Evolutionary conservation across 2,797 vertebrate genomes (phyloP).

Genomic region (Scleropages formosus): DNA sequence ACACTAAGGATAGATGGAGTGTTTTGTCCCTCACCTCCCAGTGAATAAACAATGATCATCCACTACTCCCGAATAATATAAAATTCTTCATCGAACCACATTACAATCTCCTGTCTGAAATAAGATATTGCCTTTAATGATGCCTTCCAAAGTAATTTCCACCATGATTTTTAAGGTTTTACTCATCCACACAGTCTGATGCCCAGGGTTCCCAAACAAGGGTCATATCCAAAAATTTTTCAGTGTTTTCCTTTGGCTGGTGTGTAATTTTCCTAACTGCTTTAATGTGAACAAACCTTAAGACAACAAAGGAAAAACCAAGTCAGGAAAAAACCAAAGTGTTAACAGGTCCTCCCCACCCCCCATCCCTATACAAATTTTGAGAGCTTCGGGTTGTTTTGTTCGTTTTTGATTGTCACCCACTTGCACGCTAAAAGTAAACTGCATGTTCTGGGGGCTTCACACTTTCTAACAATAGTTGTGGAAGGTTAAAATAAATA

Average conservation of each 20-base stretch:
- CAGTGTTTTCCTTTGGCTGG: too few relatives aligned
- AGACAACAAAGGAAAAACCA: not conserved
- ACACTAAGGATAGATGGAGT: slow-evolving; percentile 12
- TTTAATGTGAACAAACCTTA: too few relatives aligned
- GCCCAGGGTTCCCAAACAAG: not conserved
- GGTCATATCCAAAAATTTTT: too few relatives aligned
- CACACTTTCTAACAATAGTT: not conserved
- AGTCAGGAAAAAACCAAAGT: not conserved
- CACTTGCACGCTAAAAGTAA: slow-evolving; percentile 12
- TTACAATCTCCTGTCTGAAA: slow-evolving; percentile 11
- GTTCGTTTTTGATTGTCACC: slow-evolving; percentile 29
- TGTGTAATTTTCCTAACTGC: too few relatives aligned
- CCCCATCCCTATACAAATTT: not conserved
- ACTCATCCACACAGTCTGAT: slow-evolving; percentile 3
- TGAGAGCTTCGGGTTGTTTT: slow-evolving; percentile 18
- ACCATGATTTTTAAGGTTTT: slow-evolving; percentile 13
- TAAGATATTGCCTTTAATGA: slow-evolving; percentile 21
- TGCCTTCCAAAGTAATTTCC: slow-evolving; percentile 1
- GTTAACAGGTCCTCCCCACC: not conserved
- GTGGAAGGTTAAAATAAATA: not conserved
- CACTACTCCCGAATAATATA: not conserved
- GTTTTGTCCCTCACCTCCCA: not conserved
- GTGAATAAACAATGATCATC: not conserved
- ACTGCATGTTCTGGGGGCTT: not conserved
- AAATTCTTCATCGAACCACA: slow-evolving; percentile 13